Base-by-base conservation (phyloP, 2,113 vertebrate species). In the Takifugu flavidus region DNA sequence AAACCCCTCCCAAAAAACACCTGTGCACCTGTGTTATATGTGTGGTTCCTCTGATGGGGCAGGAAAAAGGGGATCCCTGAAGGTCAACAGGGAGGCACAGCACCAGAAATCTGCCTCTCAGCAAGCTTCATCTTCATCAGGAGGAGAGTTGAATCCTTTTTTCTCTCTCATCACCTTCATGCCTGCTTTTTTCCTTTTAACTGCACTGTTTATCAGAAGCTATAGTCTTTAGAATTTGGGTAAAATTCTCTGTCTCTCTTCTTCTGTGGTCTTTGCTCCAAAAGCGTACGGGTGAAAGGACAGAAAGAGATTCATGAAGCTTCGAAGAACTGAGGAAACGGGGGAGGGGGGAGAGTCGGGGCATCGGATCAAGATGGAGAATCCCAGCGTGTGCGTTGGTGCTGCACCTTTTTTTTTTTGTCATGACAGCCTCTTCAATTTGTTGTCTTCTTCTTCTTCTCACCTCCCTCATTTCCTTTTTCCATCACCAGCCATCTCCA, bases 401-500 rank as follows among this genome's bases (percentile, higher is more conserved):
- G 52, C 73, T 64, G 60, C 75, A 78, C 73, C 57, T 82, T 53
- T 72, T 83, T 56, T 75, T 82, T 79, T 84, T 81, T 81, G 82
- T 82, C 78, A 80, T 56, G 59, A 83, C 68, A 65, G 70, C 65
- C 73, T 78, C 69, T 81, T 83, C 82, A 89, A 81, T 88, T 84
- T 82, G 80, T 79, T 72, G 74, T 85, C 56, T 63, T 80, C 73
- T 79, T 82, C 69, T 79, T 67, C 72, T 76, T 72, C 82, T 74
- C 61, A 65, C 63, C 65, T 67, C 65, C 74, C 73, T 85, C 78
- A 83, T 89, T 88, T 89, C 84, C 83, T 63, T 77, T 82, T 84
- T 82, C 80, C 82, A 82, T 86, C 82, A 78, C 80, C 70, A 67
- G 82, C 74, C 78, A 78, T 88, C 83, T 85, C 87, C 80, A 83